phyloP scores from a whole-genome alignment of 2,888 invertebrate species.

The Synanthedon tipuliformis region DNA sequence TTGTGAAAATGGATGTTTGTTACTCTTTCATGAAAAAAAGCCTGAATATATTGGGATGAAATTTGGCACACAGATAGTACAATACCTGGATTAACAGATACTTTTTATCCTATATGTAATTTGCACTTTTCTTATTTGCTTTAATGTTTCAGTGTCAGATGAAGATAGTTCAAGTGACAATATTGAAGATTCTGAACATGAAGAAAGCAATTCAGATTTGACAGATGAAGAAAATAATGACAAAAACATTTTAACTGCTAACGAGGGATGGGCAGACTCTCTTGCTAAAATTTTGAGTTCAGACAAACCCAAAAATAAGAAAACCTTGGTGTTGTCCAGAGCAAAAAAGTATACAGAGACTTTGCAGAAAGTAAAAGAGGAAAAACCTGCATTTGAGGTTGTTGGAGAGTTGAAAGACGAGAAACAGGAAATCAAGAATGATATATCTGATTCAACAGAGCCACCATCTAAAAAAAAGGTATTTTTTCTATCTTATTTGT shows the following conservation, averaged over 20 bases:
- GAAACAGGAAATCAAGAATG: slow-evolving; percentile 41
- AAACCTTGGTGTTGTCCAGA: slow-evolving; percentile 80
- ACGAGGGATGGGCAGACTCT: slow-evolving; percentile 85
- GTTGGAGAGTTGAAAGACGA: slow-evolving; percentile 69
- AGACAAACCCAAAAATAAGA: slow-evolving; percentile 80
- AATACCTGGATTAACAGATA: no score
- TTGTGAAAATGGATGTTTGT: no score
- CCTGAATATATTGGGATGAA: no score
- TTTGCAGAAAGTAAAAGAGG: slow-evolving; percentile 49
- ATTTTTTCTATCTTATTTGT: slow-evolving; percentile 5
- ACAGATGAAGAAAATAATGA: slow-evolving; percentile 19
- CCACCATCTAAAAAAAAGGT: slow-evolving; percentile 49
- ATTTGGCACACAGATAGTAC: no score
- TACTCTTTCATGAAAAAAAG: no score
- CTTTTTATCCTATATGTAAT: no score
- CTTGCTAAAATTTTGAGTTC: slow-evolving; percentile 82
- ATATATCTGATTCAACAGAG: slow-evolving; percentile 23
- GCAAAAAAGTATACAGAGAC: slow-evolving; percentile 79
- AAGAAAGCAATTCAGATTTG: slow-evolving; percentile 20
- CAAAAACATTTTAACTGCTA: slow-evolving; percentile 43
- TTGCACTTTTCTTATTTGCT: not conserved
- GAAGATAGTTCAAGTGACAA: slow-evolving; percentile 39
- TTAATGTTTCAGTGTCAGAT: slow-evolving; percentile 27
- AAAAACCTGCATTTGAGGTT: slow-evolving; percentile 75
- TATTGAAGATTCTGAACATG: slow-evolving; percentile 30